A percentile compares a stretch with the other conserved stretches of the same genome.
phyloP scores from a whole-genome alignment of 1,140 invertebrate species.

The Palaemon carinicauda region DNA sequence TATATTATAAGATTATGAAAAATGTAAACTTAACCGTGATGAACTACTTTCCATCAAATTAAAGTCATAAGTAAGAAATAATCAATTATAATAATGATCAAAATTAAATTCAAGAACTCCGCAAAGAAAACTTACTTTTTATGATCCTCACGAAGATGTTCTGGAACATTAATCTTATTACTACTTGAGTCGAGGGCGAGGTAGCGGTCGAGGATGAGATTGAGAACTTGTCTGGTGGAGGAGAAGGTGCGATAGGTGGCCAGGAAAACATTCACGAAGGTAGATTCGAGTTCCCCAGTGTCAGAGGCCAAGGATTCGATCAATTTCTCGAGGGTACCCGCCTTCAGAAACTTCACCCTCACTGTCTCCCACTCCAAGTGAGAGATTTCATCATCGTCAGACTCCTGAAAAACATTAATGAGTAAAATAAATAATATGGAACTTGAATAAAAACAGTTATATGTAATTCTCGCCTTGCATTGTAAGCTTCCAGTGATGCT shows the following conservation, averaged over 20 bases:
- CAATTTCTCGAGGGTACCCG: conserved; percentile 90
- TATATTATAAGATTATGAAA: no score
- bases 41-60: no score
- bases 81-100: background rate
- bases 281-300: conserved; percentile 95
- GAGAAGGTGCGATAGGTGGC: conserved; percentile 92
- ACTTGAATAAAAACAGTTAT: no score
- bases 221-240: conserved; percentile 81
- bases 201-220: conserved; percentile 81
- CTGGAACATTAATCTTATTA: conserved; percentile 62
- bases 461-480: no score
- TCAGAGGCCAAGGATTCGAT: conserved; percentile 92
- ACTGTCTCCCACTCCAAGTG: conserved; percentile 99
- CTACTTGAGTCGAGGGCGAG: conserved; percentile 69
- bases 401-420: conserved; percentile 51
- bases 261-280: conserved; percentile 97
- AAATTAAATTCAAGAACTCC: conserved; percentile 56
- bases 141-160: conserved; percentile 72
- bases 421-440: background rate
- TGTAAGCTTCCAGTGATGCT: background rate
- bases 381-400: conserved; percentile 76
- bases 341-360: conserved; percentile 92
- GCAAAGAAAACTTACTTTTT: conserved; percentile 78
- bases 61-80: no score
- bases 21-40: no score